Base-by-base conservation (phyloP, 2,888 invertebrate species). In the Caenorhabditis sulstoni region DNA sequence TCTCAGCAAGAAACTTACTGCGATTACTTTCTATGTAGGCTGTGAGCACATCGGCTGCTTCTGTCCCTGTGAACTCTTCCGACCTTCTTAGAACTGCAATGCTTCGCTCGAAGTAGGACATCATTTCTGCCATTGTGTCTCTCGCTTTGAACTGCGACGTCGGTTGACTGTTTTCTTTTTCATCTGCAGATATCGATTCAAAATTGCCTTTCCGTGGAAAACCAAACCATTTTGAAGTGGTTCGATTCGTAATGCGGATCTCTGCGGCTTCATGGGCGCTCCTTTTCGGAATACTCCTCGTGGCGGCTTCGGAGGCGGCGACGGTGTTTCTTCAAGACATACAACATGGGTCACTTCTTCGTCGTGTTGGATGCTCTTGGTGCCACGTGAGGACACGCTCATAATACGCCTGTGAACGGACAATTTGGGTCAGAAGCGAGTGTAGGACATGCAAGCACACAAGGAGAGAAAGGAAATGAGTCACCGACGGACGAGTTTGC, bases 181-280 rank as follows among this genome's bases (percentile, higher is more conserved):
- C 57, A 18, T 66, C 78, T 73, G 47, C 20, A 78, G 59, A 23
- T 12, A 22, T 22, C 44, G 16, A 16, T 45, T 41, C 20, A 49
- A 14, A 22, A 29, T 5, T 5, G 4, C 29, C 29, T 29, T 29
- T 29, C 22, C 9, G 35, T 23, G 29, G 9, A 4, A 18, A 57
- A 16, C 14, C 37, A 23, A 52, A 71, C 71, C 71, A 41, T 71
- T 49, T 11, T 57, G 55, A 22, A 52, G 5, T 1, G 80, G 75
- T n/a, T 80, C 80, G 37, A 80, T 76, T 53, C 58, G 65, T 0
- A 80, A 2, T 3, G 70, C 66, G n/a, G 71, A 66, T 41, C 80
- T 35, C 53, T 66, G 75, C 20, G 80, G 80, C 23, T 80, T 80
- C 71, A 80, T 66, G 3, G 80, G 80, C n/a, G 80, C 50, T n/a